These are phyloP conservation scores for Cataglyphis livida DNA, from an alignment of 2,888 invertebrate species.

Conservation along the genomic window DNA sequence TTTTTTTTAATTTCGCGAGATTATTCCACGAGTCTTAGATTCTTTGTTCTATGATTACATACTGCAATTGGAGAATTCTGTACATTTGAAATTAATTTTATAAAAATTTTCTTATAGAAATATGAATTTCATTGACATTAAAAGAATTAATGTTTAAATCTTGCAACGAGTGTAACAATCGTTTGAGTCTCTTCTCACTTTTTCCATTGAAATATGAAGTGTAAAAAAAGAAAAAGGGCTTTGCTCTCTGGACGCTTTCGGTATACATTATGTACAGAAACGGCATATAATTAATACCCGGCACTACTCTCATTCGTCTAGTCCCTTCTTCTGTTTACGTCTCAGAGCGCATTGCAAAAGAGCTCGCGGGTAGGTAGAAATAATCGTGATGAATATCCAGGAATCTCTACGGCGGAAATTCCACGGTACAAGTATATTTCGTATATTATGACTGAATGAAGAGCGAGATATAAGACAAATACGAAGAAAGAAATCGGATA, in stretches of 20 bases:
- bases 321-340: slow-evolving; percentile 50
- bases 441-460: slow-evolving; percentile 55
- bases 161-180: neutral
- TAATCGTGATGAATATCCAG: slow-evolving; percentile 71
- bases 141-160: neutral
- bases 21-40: neutral
- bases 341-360: slow-evolving; percentile 52
- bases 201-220: slow-evolving; percentile 33
- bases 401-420: slow-evolving; percentile 54
- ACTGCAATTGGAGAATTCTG: neutral
- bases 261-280: slow-evolving; percentile 48
- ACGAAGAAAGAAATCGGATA: neutral
- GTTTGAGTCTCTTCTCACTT: slow-evolving; percentile 46
- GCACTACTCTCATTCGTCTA: slow-evolving; percentile 52
- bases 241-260: slow-evolving; percentile 16
- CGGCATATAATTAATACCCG: slow-evolving; percentile 63
- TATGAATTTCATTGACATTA: neutral
- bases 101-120: neutral
- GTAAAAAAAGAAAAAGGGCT: slow-evolving; percentile 32
- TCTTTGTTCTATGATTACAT: neutral
- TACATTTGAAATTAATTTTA: neutral
- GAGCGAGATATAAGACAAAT: slow-evolving; percentile 45
- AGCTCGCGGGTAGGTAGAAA: slow-evolving; percentile 53
- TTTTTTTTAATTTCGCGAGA: neutral
- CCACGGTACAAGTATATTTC: slow-evolving; percentile 51